phyloP scores from a whole-genome alignment of 2,888 invertebrate species.

The Gortyna flavago region DNA sequence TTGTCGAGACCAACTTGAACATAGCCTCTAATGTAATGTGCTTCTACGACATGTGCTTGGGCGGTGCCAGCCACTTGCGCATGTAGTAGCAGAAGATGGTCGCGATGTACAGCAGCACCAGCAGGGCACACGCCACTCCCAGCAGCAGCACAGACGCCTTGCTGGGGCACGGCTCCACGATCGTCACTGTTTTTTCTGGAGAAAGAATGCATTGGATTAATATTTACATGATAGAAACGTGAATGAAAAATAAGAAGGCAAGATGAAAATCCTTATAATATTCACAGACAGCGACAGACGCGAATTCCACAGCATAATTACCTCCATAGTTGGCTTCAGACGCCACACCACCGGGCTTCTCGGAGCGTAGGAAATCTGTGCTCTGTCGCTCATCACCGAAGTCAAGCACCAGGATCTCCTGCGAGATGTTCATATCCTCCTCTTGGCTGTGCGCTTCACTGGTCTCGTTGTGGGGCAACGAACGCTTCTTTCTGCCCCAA shows the following conservation, averaged over 20 bases:
- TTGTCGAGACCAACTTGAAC: slow-evolving; percentile 61
- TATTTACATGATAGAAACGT: neutral
- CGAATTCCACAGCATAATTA: slow-evolving; percentile 68
- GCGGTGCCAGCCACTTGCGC: slow-evolving; percentile 97
- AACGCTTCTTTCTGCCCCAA: slow-evolving; percentile 97
- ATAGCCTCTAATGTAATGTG: slow-evolving; percentile 41
- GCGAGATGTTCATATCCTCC: slow-evolving; percentile 97
- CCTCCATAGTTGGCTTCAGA: slow-evolving; percentile 93
- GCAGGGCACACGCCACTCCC: slow-evolving; percentile 96
- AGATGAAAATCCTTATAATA: neutral
- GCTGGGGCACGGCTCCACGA: slow-evolving; percentile 97
- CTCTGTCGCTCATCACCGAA: slow-evolving; percentile 96
- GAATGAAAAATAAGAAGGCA: neutral
- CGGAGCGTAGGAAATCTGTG: slow-evolving; percentile 93
- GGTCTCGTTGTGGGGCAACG: slow-evolving; percentile 90
- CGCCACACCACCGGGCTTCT: slow-evolving; percentile 91
- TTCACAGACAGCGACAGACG: neutral
- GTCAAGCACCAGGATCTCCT: slow-evolving; percentile 97
- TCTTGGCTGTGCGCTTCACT: slow-evolving; percentile 91
- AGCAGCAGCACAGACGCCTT: slow-evolving; percentile 97
- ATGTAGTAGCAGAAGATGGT: slow-evolving; percentile 98
- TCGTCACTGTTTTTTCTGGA: slow-evolving; percentile 96
- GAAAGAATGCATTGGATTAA: slow-evolving; percentile 60
- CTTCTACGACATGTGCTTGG: slow-evolving; percentile 92
- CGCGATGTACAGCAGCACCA: slow-evolving; percentile 96